Evolutionary conservation across 1,140 invertebrate species (phyloP), one percentile per base, ranked within the genome.

Genomic region (Cyphomyrmex costatus): DNA sequence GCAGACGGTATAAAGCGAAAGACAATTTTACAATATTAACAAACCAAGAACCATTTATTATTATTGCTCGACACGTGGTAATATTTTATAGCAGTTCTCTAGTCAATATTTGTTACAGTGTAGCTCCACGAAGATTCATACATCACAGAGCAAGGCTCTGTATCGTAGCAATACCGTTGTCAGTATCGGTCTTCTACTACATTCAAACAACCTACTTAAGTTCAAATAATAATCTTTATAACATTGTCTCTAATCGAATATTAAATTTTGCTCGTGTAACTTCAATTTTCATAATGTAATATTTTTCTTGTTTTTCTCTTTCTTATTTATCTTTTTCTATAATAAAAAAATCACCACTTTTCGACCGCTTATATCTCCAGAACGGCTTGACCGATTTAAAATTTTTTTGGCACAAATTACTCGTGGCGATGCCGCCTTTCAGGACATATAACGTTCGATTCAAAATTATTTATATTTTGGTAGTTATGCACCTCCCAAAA

Each of bases 101-200:
- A 73, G 49, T 70, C 36, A 36, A 86, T 89, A 89, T 89, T 89
- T 63, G 88, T 84, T 89, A 74, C 79, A 73, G 51, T 65, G 61
- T 86, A 68, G 78, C 76, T 82, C 5, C 56, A 51, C 56, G 42
- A 71, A 65, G 30, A 61, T 60, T 76, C 86, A 88, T 89, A 86
- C 78, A 33, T 88, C 83, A 53, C n/a, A 24, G 49, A 73, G 56
- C 51, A 36, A 49, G 58, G 58, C n/a, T 60, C 19, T 42, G 49
- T 8, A 70, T 60, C 49, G 30, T 14, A 5, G 46, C 19, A 53
- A 78, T 78, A 49, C 5, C 27, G 27, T 0, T 73, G 27, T 49
- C 19, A 14, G 33, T 30, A 24, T 36, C 24, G 8, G 12, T 76
- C 14, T 58, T 36, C 30, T 58, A 76, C 7, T n/a, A 24, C 30